These are phyloP conservation scores for Seira ritae DNA, from an alignment of 2,888 invertebrate genomes.

Conservation along the genomic window DNA sequence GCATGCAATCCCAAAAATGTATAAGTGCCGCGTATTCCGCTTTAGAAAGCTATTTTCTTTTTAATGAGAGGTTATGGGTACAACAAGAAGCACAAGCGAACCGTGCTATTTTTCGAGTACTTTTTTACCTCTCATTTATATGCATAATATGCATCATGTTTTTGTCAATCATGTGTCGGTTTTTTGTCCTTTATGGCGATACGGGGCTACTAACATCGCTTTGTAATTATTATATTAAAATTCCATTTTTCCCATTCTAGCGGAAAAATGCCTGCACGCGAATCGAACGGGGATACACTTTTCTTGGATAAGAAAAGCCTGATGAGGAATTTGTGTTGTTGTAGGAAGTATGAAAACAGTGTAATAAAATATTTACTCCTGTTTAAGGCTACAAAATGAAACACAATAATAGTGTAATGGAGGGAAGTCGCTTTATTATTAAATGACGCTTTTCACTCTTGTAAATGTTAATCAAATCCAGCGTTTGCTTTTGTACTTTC, in stretches of 20 bases:
- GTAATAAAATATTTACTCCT: slow-evolving; percentile 19
- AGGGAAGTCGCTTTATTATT: slow-evolving; percentile 11
- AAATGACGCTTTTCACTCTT: background rate
- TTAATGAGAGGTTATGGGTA: background rate
- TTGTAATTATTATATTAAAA: slow-evolving; percentile 24
- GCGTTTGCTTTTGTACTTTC: too few species aligned
- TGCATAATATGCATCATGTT: slow-evolving; percentile 24
- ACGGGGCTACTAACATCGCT: slow-evolving; percentile 5
- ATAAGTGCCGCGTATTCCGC: background rate
- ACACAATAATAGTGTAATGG: background rate
- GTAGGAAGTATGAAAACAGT: slow-evolving; percentile 11
- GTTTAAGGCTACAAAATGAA: background rate
- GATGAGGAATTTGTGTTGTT: background rate
- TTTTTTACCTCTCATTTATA: slow-evolving; percentile 16
- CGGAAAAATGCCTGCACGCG: background rate
- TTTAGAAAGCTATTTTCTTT: background rate
- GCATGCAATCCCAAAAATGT: background rate
- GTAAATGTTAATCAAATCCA: too few species aligned
- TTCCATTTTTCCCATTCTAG: background rate
- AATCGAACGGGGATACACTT: background rate
- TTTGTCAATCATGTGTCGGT: slow-evolving; percentile 19
- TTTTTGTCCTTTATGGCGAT: slow-evolving; percentile 13
- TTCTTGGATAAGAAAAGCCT: background rate
- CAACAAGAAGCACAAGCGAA: too few species aligned
- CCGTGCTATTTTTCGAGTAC: background rate